Base-by-base conservation (phyloP, 2,113 vertebrate species). In the Cichladusa arquata region DNA sequence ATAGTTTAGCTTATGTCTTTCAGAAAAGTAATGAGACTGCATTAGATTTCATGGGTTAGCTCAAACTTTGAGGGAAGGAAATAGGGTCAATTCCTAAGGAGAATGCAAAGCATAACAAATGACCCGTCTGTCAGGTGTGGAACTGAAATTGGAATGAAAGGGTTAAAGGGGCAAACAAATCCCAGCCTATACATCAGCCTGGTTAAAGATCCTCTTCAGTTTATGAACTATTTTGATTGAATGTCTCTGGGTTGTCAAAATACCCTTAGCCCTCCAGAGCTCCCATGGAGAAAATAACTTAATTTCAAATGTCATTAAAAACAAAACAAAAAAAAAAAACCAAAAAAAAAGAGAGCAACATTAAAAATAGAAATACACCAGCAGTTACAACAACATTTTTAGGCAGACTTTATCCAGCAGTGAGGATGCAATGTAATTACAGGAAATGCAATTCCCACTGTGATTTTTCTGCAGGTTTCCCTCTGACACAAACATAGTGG, bases 301-400 rank as follows among this genome's bases (percentile, higher is more conserved):
- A 6, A 40, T 58, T 91, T 70, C 53, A 66, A 81, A 81, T 88
- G 60, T 66, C 60, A 88, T 34, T 66, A 40, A 34, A 51, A 66
- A n/a, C 2, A 61, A n/a, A 61, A n/a, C 11, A 25, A 76, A 57
- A 33, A 19, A n/a, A 14, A 40, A 34, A 51, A 66, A n/a, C 2
- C 53, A n/a, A n/a, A n/a, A 25, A 76, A 57, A 33, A 19, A n/a
- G 11, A 5, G 5, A 64, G 14, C 1, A 0, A 31, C 22, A 33
- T 50, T 81, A 88, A 88, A 88, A 88, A 58, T 51, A 88, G 77
- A 66, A 88, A 57, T 66, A 66, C 14, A 33, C 51, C 86, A 81
- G 51, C 78, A 81, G 60, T 31, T 62, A 25, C 12, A 51, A 61
- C 50, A 65, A 13, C 54, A 62, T 44, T 86, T 71, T 72, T 29